These are phyloP conservation scores for Brachirus orientalis DNA, from an alignment of 2,113 vertebrate species.

Conservation along the genomic window DNA sequence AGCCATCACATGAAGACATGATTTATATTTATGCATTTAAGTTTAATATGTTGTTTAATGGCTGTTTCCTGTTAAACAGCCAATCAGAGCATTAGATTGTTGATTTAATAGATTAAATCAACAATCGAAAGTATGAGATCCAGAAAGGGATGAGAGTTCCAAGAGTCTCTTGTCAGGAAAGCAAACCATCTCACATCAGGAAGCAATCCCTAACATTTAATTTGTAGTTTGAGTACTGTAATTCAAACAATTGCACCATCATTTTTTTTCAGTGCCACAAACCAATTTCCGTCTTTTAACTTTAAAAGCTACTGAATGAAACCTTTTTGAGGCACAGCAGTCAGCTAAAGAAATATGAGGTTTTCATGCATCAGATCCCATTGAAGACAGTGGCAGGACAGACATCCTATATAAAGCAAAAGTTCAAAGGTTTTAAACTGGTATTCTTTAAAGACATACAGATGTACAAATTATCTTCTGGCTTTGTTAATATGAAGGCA, in stretches of 20 bases:
- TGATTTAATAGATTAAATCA: too few species aligned
- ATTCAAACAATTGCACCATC: constrained; percentile 56
- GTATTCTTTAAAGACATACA: not conserved
- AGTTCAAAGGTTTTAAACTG: not conserved
- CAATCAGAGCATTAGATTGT: too few species aligned
- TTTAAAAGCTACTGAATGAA: constrained; percentile 34
- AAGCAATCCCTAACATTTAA: constrained; percentile 57
- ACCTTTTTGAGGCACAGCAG: constrained; percentile 36
- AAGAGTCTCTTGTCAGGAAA: constrained; percentile 32
- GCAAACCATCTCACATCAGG: constrained; percentile 50
- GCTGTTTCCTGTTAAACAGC: too few species aligned
- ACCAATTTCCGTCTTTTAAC: constrained; percentile 48
- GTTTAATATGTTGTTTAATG: too few species aligned
- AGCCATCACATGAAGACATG: constrained; percentile 22
- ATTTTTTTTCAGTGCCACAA: constrained; percentile 49
- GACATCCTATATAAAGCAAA: constrained; percentile 2
- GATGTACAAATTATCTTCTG: not conserved
- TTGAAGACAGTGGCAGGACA: constrained; percentile 8
- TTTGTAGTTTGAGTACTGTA: constrained; percentile 52
- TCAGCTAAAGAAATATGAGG: constrained; percentile 40
- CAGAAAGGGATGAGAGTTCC: constrained; percentile 30
- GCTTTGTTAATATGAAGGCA: not conserved
- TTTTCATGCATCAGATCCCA: constrained; percentile 13
- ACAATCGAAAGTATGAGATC: constrained; percentile 63
- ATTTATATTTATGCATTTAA: too few species aligned